Evolutionary conservation across 2,888 invertebrate genomes (phyloP).

Genomic region (Rhamphomyia laevipes): DNA sequence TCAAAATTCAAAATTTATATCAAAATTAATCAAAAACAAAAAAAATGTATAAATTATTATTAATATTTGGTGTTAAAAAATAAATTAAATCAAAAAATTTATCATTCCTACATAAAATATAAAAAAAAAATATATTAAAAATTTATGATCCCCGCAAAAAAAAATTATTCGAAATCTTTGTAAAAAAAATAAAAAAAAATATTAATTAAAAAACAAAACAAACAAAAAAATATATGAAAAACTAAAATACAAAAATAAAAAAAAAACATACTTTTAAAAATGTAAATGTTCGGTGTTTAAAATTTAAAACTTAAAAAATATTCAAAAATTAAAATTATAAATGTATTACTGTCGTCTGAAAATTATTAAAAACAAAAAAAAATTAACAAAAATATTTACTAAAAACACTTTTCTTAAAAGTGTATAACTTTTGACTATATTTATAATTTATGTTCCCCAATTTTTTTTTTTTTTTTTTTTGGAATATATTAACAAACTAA

Average conservation of each 20-base stretch:
- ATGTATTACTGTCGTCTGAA: not conserved
- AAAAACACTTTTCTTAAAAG: no score
- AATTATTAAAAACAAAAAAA: no score
- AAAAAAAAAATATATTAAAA: conserved; percentile 14
- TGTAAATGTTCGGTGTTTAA: conserved; percentile 9
- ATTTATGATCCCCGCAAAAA: conserved; percentile 7
- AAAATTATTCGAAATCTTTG: conserved; percentile 11
- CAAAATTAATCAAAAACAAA: no score
- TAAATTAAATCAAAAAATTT: conserved; percentile 9
- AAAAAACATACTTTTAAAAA: conserved; percentile 3
- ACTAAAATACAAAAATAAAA: conserved; percentile 3
- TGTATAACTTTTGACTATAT: no score
- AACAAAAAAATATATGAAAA: conserved; percentile 14
- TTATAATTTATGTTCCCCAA: conserved; percentile 3
- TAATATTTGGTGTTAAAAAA: no score
- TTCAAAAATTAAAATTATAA: conserved; percentile 8
- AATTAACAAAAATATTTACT: no score
- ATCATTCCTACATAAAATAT: not conserved
- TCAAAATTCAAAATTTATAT: conserved; percentile 12
- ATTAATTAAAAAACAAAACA: conserved; percentile 4
- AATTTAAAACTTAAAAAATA: no score
- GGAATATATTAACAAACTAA: not conserved
- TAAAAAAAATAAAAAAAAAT: conserved; percentile 14
- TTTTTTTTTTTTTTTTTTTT: not conserved
- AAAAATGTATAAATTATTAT: no score